Conservation (phyloP, 2,797 vertebrate genomes). For the Siniperca obscura region DNA sequence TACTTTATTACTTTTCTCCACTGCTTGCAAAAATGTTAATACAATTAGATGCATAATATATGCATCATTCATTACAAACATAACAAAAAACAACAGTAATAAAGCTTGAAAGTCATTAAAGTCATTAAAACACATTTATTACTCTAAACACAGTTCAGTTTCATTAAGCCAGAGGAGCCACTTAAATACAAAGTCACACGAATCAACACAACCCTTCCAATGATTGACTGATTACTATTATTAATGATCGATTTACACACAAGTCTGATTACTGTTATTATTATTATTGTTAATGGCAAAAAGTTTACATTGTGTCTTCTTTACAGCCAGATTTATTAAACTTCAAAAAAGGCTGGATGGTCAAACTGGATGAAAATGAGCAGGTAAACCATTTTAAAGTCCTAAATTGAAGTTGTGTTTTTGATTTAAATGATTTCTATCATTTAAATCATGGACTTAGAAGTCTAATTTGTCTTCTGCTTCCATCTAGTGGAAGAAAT, state of each 20-base stretch:
- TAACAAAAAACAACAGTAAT: too few relatives aligned
- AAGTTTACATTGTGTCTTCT: conserved; percentile 18
- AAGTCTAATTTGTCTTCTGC: conserved; percentile 27
- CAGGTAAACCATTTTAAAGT: conserved; percentile 65
- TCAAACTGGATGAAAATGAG: conserved; percentile 71
- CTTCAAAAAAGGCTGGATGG: conserved; percentile 85
- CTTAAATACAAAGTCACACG: not conserved
- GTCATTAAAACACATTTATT: not conserved
- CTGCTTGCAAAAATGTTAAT: too few relatives aligned
- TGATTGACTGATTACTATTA: not conserved
- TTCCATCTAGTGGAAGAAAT: conserved; percentile 82
- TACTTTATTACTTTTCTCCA: too few relatives aligned
- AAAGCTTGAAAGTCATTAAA: too few relatives aligned
- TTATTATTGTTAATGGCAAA: not conserved
- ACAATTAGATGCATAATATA: too few relatives aligned
- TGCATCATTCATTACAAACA: too few relatives aligned
- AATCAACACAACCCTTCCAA: not conserved
- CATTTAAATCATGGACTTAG: not conserved
- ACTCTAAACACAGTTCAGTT: not conserved
- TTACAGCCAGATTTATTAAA: conserved; percentile 82
- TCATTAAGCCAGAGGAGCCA: not conserved
- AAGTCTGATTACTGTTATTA: not conserved
- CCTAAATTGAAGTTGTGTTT: not conserved
- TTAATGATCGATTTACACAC: not conserved
- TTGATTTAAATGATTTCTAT: not conserved